Conservation (phyloP, 2,797 vertebrate genomes). For the Thaleichthys pacificus region DNA sequence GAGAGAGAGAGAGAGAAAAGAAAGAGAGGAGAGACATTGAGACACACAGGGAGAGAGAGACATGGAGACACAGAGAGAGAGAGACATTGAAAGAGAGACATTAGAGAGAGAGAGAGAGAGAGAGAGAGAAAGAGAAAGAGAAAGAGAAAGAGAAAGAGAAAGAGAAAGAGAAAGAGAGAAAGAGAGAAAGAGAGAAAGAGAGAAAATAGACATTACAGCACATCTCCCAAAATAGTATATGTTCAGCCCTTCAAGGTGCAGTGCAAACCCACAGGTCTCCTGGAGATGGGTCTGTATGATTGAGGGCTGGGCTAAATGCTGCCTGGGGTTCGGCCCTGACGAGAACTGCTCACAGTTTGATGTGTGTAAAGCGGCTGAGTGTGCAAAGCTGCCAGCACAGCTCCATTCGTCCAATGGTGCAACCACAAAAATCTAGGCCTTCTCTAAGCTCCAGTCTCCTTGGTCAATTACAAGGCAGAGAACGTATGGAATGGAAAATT, state of each 20-base stretch:
- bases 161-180: too few species aligned
- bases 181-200: background rate
- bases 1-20: background rate
- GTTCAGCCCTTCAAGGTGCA: constrained; percentile 19
- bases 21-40: too few species aligned
- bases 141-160: constrained; percentile 14
- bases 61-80: too few species aligned
- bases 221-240: constrained; percentile 7
- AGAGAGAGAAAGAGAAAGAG: background rate
- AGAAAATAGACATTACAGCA: constrained; percentile 15
- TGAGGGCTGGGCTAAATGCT: background rate
- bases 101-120: background rate
- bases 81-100: too few species aligned
- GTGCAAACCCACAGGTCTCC: constrained; percentile 13
- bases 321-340: constrained; percentile 7
- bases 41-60: too few species aligned
- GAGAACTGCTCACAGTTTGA: constrained; percentile 9
- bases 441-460: constrained; percentile 4
- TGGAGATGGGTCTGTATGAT: background rate
- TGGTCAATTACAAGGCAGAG: constrained; percentile 41
- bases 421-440: constrained; percentile 42
- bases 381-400: constrained; percentile 19
- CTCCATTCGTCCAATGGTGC: constrained; percentile 12
- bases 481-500: constrained; percentile 24
- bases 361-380: constrained; percentile 8